These are phyloP conservation scores for Deladenus siricidicola DNA, from an alignment of 2,888 invertebrate species.

Conservation along the genomic window DNA sequence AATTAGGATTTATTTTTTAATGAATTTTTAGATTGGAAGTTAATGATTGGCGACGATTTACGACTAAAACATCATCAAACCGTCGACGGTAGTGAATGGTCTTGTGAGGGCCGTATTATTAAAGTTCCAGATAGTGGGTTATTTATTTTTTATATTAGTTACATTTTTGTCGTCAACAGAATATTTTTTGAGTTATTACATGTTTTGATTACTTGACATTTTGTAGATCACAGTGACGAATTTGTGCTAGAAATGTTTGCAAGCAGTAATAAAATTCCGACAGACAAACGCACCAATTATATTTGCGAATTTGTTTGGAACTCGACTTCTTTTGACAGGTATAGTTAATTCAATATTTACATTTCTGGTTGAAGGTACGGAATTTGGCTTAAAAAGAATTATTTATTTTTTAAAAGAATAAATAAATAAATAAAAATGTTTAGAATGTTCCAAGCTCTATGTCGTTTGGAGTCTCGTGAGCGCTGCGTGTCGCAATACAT, in stretches of 20 bases:
- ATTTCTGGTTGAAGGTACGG: too few relatives aligned
- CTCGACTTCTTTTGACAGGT: slow-evolving; percentile 42
- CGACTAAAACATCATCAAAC: slow-evolving; percentile 65
- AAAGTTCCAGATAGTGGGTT: slow-evolving; percentile 60
- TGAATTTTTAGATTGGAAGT: slow-evolving; percentile 71
- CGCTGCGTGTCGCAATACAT: slow-evolving; percentile 93
- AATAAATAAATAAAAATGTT: not conserved
- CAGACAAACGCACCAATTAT: slow-evolving; percentile 87
- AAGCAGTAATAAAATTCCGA: slow-evolving; percentile 71
- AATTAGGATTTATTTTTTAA: not conserved
- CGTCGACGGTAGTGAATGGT: slow-evolving; percentile 63
- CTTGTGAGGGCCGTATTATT: slow-evolving; percentile 94
- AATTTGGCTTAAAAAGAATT: too few relatives aligned
- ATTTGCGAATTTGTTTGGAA: slow-evolving; percentile 72
- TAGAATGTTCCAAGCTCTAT: slow-evolving; percentile 33
- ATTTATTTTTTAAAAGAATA: not conserved
- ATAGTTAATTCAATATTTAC: too few relatives aligned
- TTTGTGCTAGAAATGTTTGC: slow-evolving; percentile 91
- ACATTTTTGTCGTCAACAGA: not conserved
- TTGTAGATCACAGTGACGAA: slow-evolving; percentile 80
- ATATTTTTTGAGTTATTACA: not conserved
- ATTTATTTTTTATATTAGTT: not conserved
- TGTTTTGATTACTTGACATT: slow-evolving; percentile 4
- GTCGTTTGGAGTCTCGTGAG: slow-evolving; percentile 64
- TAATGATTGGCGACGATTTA: slow-evolving; percentile 97